Evolutionary conservation across 1,140 invertebrate species (phyloP).

Genomic region (Leptopilina boulardi): DNA sequence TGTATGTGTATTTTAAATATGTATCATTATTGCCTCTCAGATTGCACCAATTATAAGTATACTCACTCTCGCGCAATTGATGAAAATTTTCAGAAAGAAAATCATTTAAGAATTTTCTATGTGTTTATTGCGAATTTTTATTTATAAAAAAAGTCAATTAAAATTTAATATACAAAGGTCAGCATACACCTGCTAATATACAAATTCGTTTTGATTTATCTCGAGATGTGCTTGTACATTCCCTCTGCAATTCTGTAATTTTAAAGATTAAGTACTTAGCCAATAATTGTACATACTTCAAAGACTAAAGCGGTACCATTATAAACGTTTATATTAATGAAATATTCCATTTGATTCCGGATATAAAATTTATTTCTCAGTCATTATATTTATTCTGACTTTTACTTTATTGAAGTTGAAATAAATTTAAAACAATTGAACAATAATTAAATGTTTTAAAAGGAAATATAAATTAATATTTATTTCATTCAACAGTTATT

Average conservation of each 20-base stretch:
- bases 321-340: not conserved
- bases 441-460: too few species aligned
- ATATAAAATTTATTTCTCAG: not conserved
- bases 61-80: not conserved
- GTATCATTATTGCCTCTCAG: not conserved
- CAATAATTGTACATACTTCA: not conserved
- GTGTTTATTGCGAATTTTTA: not conserved
- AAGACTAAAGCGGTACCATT: slow-evolving; percentile 1
- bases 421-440: too few species aligned
- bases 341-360: slow-evolving; percentile 4
- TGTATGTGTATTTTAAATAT: not conserved
- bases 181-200: not conserved
- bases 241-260: not conserved
- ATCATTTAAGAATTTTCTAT: too few species aligned
- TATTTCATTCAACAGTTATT: too few species aligned
- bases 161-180: not conserved
- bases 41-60: not conserved
- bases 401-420: not conserved
- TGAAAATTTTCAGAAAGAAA: not conserved
- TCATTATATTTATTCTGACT: not conserved
- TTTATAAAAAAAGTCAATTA: not conserved
- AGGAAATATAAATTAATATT: too few species aligned
- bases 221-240: not conserved
- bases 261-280: not conserved
- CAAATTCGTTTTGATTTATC: slow-evolving; percentile 20